Conservation (phyloP, 2,888 invertebrate species). For the Lucinisca nassula region DNA sequence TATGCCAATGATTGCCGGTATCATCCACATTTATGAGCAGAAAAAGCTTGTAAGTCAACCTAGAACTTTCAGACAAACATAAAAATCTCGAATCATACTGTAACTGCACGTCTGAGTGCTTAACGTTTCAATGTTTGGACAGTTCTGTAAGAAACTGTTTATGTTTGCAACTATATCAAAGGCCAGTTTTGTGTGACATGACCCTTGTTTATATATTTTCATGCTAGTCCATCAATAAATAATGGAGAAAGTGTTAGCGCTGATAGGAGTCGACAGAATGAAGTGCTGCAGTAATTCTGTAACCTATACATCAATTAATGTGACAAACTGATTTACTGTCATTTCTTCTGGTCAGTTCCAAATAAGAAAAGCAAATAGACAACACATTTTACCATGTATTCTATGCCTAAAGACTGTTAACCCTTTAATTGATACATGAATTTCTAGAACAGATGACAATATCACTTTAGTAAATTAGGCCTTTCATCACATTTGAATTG, state of each 20-base stretch:
- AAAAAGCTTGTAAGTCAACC: too few species aligned
- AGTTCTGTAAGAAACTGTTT: too few species aligned
- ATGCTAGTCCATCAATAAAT: neutral
- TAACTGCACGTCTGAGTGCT: too few species aligned
- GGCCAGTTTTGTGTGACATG: too few species aligned
- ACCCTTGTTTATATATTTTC: neutral
- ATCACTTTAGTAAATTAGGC: neutral
- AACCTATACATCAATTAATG: constrained; percentile 11
- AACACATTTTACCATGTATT: too few species aligned
- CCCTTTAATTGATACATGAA: neutral
- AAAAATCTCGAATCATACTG: too few species aligned
- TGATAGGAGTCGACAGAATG: neutral
- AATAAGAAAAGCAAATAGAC: neutral
- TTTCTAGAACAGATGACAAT: neutral
- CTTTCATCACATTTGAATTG: neutral
- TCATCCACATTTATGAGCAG: too few species aligned
- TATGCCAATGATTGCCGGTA: too few species aligned
- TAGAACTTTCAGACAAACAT: too few species aligned
- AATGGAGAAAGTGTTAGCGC: neutral
- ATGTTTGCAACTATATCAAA: too few species aligned
- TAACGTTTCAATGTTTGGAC: too few species aligned
- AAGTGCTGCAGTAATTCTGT: constrained; percentile 8
- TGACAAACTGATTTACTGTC: constrained; percentile 1
- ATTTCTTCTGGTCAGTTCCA: neutral
- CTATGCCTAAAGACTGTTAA: neutral